Percentiles rank a stretch among this genome's conserved stretches.
phyloP scores from a whole-genome alignment of 2,797 vertebrate genomes.

The Alca torda region DNA sequence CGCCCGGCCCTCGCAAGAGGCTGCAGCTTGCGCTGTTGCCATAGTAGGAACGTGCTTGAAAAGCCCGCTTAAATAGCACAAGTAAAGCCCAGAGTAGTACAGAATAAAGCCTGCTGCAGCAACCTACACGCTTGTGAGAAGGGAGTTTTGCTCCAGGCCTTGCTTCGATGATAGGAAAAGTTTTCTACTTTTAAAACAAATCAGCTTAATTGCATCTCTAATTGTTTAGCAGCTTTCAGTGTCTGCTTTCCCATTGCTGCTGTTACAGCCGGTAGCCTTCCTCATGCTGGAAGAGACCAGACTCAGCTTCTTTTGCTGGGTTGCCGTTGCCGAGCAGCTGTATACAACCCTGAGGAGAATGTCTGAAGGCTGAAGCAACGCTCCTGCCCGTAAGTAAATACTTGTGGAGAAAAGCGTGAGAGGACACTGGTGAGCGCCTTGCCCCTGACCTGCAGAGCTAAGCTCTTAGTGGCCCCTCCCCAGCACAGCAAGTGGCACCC shows the following conservation, averaged over 20 bases:
- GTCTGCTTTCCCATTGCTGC: background rate
- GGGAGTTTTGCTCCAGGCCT: background rate
- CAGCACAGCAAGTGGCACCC: background rate
- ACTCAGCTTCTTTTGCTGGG: background rate
- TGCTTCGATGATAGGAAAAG: background rate
- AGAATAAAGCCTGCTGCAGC: background rate
- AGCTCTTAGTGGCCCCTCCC: background rate
- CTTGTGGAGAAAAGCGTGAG: background rate
- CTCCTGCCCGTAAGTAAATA: background rate
- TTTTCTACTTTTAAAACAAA: background rate
- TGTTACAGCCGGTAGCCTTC: background rate
- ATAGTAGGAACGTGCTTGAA: background rate
- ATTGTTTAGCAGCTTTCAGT: background rate
- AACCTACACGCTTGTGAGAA: background rate
- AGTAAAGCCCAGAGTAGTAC: background rate
- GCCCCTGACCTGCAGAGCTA: background rate
- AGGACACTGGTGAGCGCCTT: background rate
- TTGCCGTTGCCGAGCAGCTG: background rate
- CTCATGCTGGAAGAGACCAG: background rate
- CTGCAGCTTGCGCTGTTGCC: background rate
- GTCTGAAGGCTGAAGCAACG: background rate
- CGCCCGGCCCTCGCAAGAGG: rapidly evolving
- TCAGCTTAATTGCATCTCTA: background rate
- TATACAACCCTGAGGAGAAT: background rate
- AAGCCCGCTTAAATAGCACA: background rate